Evolutionary conservation across 2,888 invertebrate genomes (phyloP), one percentile per base, ranked within the genome.

Genomic region (Melanophora roralis): DNA sequence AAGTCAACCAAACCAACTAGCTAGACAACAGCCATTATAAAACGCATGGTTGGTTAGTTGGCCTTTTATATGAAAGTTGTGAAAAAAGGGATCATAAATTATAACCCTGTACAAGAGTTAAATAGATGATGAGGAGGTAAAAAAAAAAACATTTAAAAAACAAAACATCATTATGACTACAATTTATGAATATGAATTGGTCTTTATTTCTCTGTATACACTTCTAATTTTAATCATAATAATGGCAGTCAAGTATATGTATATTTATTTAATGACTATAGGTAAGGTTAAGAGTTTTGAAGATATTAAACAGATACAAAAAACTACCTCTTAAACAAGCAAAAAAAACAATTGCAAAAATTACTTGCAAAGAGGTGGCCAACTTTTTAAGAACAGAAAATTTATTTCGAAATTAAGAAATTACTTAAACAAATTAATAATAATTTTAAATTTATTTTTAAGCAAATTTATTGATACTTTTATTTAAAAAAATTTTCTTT

Each of bases 91-190:
- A 60, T 64, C 71, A 62, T 72, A 76, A 80, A 80, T 76, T 72
- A 72, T 72, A 75, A 67, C 75, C 67, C 71, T 49, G 67, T 55
- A 71, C 43, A 71, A 76, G 34, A 80, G 76, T 71, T 80, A 76
- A 80, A 72, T 80, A 67, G 55, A 65, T 65, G 47, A 60, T 65
- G 51, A 72, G 49, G 57, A 65, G 14, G 14, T 32, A 57, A 36
- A 43, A 38, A 45, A 65, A 38, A 72, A 27, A 76, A 76, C 43
- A 76, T 76, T 76, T 80, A 72, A 76, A n/a, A 53, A 76, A 68
- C 12, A 72, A 67, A 72, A 76, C 67, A 80, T 67, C 40, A 80
- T 62, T 80, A 55, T 76, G 72, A 67, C 79, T 65, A 76, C 67
- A 75, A 75, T 60, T 67, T 67, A 21, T n/a, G n/a, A n/a, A n/a